phyloP scores from a whole-genome alignment of 1,140 invertebrate species.

The Cyclina sinensis region DNA sequence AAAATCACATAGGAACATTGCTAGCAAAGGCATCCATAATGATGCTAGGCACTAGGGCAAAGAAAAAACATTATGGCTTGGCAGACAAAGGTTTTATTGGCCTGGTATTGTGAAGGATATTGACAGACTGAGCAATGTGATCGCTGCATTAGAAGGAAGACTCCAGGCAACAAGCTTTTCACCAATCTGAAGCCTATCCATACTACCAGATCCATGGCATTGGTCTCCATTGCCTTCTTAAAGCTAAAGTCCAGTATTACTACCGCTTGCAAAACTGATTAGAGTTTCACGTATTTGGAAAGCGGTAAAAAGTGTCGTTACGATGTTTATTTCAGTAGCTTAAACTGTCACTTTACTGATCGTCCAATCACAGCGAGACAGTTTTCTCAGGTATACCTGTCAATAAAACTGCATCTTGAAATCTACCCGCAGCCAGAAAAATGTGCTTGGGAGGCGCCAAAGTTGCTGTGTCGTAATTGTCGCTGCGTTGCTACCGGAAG shows the following conservation, averaged over 20 bases:
- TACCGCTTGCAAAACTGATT: no score
- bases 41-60: constrained; percentile 28
- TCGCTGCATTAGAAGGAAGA: constrained; percentile 42
- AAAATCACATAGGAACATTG: not conserved
- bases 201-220: constrained; percentile 48
- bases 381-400: no score
- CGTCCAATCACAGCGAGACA: no score
- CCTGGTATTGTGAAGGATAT: not conserved
- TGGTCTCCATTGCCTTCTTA: constrained; percentile 58
- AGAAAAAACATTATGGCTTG: not conserved
- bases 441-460: no score
- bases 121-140: constrained; percentile 8
- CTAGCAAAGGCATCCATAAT: constrained; percentile 39
- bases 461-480: no score
- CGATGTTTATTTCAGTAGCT: no score
- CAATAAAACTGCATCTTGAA: no score
- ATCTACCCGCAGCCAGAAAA: no score
- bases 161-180: not conserved
- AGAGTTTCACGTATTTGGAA: no score
- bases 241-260: constrained; percentile 17
- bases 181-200: not conserved
- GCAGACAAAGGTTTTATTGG: constrained; percentile 38
- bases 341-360: no score
- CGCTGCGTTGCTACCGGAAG: no score
- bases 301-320: no score